Conservation (phyloP, 2,888 invertebrate species). For the Cerceris rybyensis region DNA sequence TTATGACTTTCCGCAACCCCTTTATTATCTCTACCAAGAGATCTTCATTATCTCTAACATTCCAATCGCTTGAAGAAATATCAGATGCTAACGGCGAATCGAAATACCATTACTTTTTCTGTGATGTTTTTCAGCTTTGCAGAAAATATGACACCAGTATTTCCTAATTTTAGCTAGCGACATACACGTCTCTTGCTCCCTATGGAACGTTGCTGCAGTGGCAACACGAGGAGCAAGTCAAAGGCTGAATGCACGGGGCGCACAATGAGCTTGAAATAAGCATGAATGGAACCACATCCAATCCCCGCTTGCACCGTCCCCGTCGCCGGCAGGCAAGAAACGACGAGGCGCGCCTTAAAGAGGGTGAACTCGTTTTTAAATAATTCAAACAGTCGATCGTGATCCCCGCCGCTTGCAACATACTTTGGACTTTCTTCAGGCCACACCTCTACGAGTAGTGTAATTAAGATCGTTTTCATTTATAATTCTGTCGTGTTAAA, state of each 20-base stretch:
- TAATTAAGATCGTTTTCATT: constrained; percentile 17
- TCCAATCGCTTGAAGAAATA: background rate
- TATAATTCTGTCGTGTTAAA: background rate
- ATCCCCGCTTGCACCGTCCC: constrained; percentile 62
- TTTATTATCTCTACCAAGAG: background rate
- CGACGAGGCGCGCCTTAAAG: constrained; percentile 66
- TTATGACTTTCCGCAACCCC: no score
- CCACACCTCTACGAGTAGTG: background rate
- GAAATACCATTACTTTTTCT: constrained; percentile 49
- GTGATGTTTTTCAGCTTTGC: constrained; percentile 56
- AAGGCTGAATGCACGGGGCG: constrained; percentile 77
- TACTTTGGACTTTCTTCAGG: background rate
- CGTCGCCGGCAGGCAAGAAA: constrained; percentile 68
- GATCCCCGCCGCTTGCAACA: constrained; percentile 14
- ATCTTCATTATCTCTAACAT: background rate
- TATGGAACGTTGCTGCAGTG: constrained; percentile 62
- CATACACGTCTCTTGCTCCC: constrained; percentile 54
- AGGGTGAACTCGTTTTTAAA: constrained; percentile 71
- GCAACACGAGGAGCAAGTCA: constrained; percentile 74
- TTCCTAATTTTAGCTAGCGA: constrained; percentile 63
- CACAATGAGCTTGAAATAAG: constrained; percentile 81
- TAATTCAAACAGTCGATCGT: constrained; percentile 70
- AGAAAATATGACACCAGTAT: constrained; percentile 68
- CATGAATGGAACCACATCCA: constrained; percentile 78
- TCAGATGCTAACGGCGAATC: constrained; percentile 11